Evolutionary conservation across 1,140 invertebrate species (phyloP).

Genomic region (Saxidomus purpurata): DNA sequence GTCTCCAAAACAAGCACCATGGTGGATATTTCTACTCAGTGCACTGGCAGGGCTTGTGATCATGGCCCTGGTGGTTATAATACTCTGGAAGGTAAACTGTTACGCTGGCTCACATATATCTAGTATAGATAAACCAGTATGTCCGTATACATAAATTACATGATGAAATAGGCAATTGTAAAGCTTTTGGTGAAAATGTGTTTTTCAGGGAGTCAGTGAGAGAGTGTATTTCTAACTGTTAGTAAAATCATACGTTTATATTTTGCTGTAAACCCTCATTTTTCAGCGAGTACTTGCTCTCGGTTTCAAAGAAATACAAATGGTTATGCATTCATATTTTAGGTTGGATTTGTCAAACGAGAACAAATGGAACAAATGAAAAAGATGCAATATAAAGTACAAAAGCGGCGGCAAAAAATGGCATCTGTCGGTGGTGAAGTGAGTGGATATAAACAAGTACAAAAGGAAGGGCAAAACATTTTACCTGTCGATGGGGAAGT

Average conservation of each 20-base stretch:
- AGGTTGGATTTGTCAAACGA: constrained; percentile 55
- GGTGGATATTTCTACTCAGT: constrained; percentile 55
- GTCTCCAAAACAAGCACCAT: constrained; percentile 1
- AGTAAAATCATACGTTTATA: too few species aligned
- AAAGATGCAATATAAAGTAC: constrained; percentile 27
- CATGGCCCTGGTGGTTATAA: background rate
- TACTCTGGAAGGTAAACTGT: constrained; percentile 57
- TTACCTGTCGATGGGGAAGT: too few species aligned
- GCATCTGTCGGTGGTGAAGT: background rate
- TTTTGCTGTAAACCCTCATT: too few species aligned
- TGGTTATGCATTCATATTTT: background rate
- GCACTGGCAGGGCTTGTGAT: constrained; percentile 30
- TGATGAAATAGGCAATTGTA: too few species aligned
- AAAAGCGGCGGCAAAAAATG: constrained; percentile 6
- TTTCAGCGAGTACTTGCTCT: too few species aligned
- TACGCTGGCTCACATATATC: too few species aligned
- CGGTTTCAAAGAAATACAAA: too few species aligned
- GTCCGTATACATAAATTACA: too few species aligned
- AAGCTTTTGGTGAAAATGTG: too few species aligned
- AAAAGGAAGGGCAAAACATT: background rate
- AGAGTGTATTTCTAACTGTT: too few species aligned
- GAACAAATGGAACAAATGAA: constrained; percentile 27
- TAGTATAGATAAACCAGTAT: too few species aligned
- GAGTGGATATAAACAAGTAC: background rate
- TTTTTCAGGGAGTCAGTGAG: too few species aligned